Evolutionary conservation across 2,888 invertebrate species (phyloP), one percentile per base, ranked within the genome.

Genomic region (Hypena proboscidalis): DNA sequence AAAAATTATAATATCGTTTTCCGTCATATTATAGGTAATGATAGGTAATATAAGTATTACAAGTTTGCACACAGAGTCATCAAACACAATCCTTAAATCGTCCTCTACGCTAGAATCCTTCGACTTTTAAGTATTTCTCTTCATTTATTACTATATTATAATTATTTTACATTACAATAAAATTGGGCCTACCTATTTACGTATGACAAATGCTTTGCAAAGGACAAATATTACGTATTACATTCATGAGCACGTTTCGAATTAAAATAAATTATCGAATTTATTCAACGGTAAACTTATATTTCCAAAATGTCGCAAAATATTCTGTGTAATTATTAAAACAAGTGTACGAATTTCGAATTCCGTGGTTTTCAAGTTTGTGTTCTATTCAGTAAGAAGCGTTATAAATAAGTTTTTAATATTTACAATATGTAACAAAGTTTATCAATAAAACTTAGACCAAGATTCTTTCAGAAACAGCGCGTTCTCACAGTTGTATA

Each of bases 101-200:
- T 83, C 76, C 69, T 83, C 82, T 83, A 84, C 77, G 70, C 83
- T 87, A 89, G 77, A 81, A 70, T 82, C 79, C 84, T 77, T 82
- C 81, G 70, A 80, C 71, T 82, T 78, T 88, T 86, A 87, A 86
- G 85, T 88, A 84, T 81, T 84, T 81, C 76, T 84, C 79, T 83
- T 85, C 77, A 67, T 80, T 77, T 77, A 80, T 81, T 70, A 72
- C 80, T 83, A 83, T 81, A 79, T 82, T 84, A 81, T 77, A 75
- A 81, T 85, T 87, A 90, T 81, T 75, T 77, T 88, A 88, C 83
- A 86, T 85, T 88, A 88, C 74, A 85, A 83, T 88, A 86, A 67
- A 89, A 87, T 90, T 90, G 88, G 83, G 86, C 86, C 90, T 90
- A 90, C 79, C 90, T 90, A 81, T 80, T 89, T 87, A 90, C 86